These are phyloP conservation scores for Coluber constrictor DNA, from an alignment of 2,797 vertebrate species.

Conservation along the genomic window DNA sequence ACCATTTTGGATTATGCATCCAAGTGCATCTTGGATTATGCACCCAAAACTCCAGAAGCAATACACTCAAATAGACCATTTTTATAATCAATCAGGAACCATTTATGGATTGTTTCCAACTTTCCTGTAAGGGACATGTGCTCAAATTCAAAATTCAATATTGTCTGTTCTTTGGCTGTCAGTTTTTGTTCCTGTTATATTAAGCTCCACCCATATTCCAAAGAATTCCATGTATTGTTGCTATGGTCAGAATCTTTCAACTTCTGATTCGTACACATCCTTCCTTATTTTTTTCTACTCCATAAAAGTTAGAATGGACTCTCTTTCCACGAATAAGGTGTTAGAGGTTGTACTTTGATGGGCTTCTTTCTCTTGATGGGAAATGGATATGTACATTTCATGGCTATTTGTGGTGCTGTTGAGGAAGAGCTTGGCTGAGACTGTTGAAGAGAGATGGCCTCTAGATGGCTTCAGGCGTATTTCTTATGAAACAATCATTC, in stretches of 20 bases:
- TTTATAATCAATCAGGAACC: too few relatives aligned
- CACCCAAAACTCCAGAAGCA: too few relatives aligned
- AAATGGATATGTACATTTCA: background rate
- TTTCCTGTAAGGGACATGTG: background rate
- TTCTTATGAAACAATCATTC: constrained; percentile 59
- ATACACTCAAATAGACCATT: too few relatives aligned
- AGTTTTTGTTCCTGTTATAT: background rate
- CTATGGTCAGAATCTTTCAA: background rate
- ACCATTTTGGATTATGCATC: too few relatives aligned
- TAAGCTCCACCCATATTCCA: constrained; percentile 23
- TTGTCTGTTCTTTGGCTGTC: background rate
- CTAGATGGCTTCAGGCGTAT: background rate
- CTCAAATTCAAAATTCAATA: background rate
- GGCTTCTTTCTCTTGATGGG: background rate
- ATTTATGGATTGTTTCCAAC: background rate
- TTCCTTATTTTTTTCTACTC: background rate
- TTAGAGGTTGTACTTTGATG: background rate
- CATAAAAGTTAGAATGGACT: background rate
- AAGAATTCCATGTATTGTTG: background rate
- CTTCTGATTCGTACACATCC: too few relatives aligned
- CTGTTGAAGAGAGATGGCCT: background rate
- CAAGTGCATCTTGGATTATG: too few relatives aligned
- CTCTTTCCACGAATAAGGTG: background rate
- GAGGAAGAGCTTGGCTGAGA: background rate
- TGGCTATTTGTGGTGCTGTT: constrained; percentile 9